Conservation (phyloP, 2,797 vertebrate species). For the Phoebastria nigripes region DNA sequence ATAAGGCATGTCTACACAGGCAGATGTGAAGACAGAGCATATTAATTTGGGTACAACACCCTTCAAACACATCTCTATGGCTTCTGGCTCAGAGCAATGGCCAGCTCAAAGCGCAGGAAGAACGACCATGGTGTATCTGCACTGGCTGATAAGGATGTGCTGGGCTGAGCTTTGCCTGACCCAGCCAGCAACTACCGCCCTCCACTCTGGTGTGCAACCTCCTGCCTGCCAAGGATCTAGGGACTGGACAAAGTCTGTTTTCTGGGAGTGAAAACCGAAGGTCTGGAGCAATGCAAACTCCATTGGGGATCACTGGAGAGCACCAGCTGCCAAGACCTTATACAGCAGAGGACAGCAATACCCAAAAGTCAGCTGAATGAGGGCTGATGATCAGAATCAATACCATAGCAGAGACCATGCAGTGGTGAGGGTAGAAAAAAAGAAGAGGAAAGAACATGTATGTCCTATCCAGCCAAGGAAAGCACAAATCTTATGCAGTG, state of each 20-base stretch:
- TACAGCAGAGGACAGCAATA: neutral
- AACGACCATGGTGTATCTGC: neutral
- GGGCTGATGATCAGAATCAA: neutral
- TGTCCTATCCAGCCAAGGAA: neutral
- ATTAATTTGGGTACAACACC: neutral
- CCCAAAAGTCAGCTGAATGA: neutral
- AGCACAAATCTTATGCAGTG: neutral
- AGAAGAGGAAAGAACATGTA: neutral
- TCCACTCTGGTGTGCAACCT: neutral
- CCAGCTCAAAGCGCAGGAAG: neutral
- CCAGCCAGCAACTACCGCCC: neutral
- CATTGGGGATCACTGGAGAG: neutral
- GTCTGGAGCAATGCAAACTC: neutral
- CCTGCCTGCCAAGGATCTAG: neutral
- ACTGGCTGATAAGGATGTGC: accelerated
- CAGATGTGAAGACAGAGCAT: neutral
- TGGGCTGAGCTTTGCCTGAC: neutral
- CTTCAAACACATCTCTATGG: neutral
- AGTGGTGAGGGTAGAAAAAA: neutral
- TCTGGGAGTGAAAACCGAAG: neutral
- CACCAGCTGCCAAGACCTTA: neutral
- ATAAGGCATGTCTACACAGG: neutral
- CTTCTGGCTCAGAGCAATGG: neutral
- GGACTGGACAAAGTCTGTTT: neutral
- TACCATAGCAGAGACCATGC: neutral